These are phyloP conservation scores for Nasonovia ribisnigri DNA, from an alignment of 2,888 invertebrate species.

Conservation along the genomic window DNA sequence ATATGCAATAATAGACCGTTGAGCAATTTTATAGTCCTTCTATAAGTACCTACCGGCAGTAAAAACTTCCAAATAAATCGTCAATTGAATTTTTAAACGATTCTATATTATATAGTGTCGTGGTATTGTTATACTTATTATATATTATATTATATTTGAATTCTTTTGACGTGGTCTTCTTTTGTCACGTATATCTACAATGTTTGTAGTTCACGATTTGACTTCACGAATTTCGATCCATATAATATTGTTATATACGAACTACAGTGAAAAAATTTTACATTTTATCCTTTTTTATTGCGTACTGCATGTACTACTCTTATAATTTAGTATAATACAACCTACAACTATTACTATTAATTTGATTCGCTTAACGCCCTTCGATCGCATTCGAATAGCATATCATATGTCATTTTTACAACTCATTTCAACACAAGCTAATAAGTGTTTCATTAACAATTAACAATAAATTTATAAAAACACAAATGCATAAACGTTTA, in stretches of 20 bases:
- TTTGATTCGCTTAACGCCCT: not conserved
- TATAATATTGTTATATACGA: not conserved
- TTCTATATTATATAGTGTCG: not conserved
- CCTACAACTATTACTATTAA: not conserved
- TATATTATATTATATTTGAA: not conserved
- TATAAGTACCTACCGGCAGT: not conserved
- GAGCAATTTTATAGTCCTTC: constrained; percentile 21
- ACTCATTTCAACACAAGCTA: not conserved
- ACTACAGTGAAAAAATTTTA: not conserved
- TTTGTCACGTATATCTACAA: not conserved
- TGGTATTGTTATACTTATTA: not conserved
- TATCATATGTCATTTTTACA: not conserved
- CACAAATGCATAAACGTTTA: not conserved
- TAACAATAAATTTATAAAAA: not conserved
- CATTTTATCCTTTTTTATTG: not conserved
- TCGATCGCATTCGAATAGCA: not conserved
- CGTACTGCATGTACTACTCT: not conserved
- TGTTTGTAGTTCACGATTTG: not conserved
- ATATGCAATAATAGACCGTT: too few species aligned
- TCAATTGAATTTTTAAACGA: not conserved
- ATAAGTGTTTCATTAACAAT: not conserved
- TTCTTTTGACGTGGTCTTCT: not conserved
- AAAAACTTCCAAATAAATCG: constrained; percentile 24
- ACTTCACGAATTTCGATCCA: not conserved
- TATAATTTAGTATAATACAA: too few species aligned